phyloP scores from a whole-genome alignment of 2,797 vertebrate species.

The Vipera latastei region DNA sequence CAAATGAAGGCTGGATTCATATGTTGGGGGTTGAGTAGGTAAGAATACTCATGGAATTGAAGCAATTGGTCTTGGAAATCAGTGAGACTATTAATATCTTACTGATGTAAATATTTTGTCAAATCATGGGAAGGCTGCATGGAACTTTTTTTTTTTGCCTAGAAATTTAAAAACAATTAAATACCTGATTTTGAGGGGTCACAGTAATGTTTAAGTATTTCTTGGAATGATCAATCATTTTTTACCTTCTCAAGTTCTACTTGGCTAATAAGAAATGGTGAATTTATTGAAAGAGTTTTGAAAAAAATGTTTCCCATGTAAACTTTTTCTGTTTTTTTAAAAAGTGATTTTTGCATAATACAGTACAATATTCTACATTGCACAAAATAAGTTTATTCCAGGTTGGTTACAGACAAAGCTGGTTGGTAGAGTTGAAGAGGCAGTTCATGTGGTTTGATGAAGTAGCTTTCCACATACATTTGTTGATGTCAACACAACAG shows the following conservation, averaged over 20 bases:
- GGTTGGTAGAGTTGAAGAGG: background rate
- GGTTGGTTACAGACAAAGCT: background rate
- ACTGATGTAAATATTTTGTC: slow-evolving; percentile 5
- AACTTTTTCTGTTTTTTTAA: background rate
- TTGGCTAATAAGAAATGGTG: background rate
- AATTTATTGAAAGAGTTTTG: background rate
- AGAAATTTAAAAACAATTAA: background rate
- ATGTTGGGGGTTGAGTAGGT: slow-evolving; percentile 41
- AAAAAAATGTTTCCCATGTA: background rate
- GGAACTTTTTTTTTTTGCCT: background rate
- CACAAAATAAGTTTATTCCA: background rate
- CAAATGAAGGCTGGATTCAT: slow-evolving; percentile 38
- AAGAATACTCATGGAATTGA: slow-evolving; percentile 10
- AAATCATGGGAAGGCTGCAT: background rate
- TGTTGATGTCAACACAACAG: background rate
- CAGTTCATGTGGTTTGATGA: background rate
- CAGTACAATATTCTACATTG: background rate
- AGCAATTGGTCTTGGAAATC: background rate
- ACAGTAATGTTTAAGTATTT: background rate
- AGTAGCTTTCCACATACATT: background rate
- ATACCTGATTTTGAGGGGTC: background rate
- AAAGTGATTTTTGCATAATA: background rate
- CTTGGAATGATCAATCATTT: background rate
- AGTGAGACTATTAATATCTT: background rate
- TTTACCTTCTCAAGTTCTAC: background rate